Percentiles rank a stretch among this genome's conserved stretches.
Conservation (phyloP, 2,888 invertebrate genomes). For the Periphyllus acericola region DNA sequence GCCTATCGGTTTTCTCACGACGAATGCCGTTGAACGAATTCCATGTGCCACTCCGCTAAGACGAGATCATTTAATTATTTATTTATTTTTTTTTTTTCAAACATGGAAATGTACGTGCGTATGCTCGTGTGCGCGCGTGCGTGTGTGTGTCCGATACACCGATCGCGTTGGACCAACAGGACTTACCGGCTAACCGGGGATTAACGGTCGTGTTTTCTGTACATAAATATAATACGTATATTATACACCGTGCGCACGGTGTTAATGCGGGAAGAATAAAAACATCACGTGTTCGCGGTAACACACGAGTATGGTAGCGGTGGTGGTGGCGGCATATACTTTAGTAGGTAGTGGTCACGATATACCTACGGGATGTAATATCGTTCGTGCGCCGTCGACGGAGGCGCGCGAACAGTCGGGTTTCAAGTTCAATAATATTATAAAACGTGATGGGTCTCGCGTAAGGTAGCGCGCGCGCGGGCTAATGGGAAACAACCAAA, state of each 20-base stretch:
- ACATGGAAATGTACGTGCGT: not conserved
- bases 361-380: not conserved
- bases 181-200: not conserved
- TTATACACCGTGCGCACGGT: too few relatives aligned
- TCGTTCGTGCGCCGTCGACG: not conserved
- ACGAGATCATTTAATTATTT: not conserved
- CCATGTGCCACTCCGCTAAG: not conserved
- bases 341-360: not conserved
- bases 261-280: too few relatives aligned
- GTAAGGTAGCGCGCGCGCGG: constrained; percentile 12
- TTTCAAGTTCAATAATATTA: constrained; percentile 53
- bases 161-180: not conserved
- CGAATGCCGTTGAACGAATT: not conserved
- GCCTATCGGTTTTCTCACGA: constrained; percentile 46
- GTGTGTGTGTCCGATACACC: not conserved
- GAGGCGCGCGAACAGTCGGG: constrained; percentile 17
- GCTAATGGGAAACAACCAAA: constrained; percentile 51
- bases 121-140: not conserved
- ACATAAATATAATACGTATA: not conserved
- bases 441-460: constrained; percentile 18
- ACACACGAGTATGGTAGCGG: not conserved
- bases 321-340: too few relatives aligned
- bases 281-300: not conserved
- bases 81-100: too few relatives aligned
- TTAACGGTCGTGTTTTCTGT: not conserved